These are phyloP conservation scores for Palythoa caribaeorum DNA, from an alignment of 92 coral and sea anemone species.

Conservation along the genomic window DNA sequence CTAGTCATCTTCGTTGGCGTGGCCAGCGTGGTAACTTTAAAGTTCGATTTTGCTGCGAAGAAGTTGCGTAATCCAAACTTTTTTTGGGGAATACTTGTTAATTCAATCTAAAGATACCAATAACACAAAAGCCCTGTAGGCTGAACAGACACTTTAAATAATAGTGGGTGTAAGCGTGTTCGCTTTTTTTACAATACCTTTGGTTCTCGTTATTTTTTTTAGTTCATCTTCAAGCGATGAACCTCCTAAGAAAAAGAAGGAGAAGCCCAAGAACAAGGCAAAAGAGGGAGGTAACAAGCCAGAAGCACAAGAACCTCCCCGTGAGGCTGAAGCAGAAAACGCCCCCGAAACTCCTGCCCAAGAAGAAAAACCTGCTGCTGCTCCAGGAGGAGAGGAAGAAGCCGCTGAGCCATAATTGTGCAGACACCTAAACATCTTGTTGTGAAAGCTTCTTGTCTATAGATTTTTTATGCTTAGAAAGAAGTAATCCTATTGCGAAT, in stretches of 20 bases:
- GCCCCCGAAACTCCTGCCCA: background rate
- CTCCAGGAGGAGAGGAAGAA: background rate
- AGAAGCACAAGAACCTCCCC: constrained; percentile 1
- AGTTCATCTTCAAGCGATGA: constrained; percentile 41
- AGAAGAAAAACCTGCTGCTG: background rate
- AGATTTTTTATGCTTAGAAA: too few relatives aligned
- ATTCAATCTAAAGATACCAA: too few relatives aligned
- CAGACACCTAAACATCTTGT: background rate
- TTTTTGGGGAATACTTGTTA: too few relatives aligned
- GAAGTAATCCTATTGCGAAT: too few relatives aligned
- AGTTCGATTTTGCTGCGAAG: too few relatives aligned
- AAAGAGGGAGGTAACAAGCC: constrained; percentile 12
- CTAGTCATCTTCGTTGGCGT: too few relatives aligned
- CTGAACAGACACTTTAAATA: too few relatives aligned
- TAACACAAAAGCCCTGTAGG: too few relatives aligned
- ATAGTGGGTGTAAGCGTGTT: too few relatives aligned
- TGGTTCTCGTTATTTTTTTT: background rate
- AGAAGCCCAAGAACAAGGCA: constrained; percentile 10
- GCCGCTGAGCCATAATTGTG: constrained; percentile 16
- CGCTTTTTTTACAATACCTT: too few relatives aligned
- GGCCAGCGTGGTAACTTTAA: too few relatives aligned
- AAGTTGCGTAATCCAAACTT: too few relatives aligned
- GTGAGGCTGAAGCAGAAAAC: constrained; percentile 3
- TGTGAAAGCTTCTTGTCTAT: background rate
- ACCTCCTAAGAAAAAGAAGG: constrained; percentile 22